A percentile compares a stretch with the other conserved stretches of the same genome.
Conservation (phyloP, 2,113 vertebrate species). For the Tamias sibiricus region DNA sequence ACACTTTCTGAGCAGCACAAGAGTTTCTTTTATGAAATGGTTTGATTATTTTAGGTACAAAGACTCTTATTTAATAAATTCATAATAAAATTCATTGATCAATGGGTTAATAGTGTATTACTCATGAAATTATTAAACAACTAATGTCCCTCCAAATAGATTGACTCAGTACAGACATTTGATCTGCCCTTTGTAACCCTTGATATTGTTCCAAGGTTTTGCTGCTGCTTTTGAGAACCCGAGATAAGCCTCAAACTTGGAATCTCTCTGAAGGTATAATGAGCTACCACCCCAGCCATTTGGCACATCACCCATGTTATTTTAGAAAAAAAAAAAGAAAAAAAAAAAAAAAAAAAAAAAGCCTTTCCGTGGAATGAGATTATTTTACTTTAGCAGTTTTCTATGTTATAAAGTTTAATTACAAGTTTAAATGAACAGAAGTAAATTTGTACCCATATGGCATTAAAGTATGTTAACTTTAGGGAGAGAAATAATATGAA, state of each 20-base stretch:
- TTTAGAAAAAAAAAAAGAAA: slow-evolving; percentile 76
- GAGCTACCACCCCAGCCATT: slow-evolving; percentile 82
- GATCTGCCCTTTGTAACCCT: slow-evolving; percentile 75
- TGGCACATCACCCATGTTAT: slow-evolving; percentile 82
- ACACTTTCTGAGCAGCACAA: slow-evolving; percentile 48
- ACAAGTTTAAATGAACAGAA: slow-evolving; percentile 85
- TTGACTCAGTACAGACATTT: slow-evolving; percentile 39
- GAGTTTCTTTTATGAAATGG: slow-evolving; percentile 54
- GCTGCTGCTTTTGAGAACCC: slow-evolving; percentile 65
- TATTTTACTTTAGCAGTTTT: slow-evolving; percentile 84
- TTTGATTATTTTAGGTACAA: slow-evolving; percentile 70
- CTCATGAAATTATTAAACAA: slow-evolving; percentile 39
- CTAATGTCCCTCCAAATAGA: not conserved
- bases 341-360: slow-evolving; percentile 77
- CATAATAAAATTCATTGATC: slow-evolving; percentile 43
- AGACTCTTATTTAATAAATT: slow-evolving; percentile 44
- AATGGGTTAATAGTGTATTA: not conserved
- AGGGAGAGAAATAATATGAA: slow-evolving; percentile 83
- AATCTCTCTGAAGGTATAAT: slow-evolving; percentile 82
- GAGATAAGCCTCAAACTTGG: slow-evolving; percentile 81
- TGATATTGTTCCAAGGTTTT: slow-evolving; percentile 62
- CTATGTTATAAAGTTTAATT: slow-evolving; percentile 84
- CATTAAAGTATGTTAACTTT: slow-evolving; percentile 85
- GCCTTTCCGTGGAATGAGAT: slow-evolving; percentile 79
- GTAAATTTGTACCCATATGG: slow-evolving; percentile 84